Conservation (phyloP, 2,113 vertebrate genomes). For the Promerops cafer region DNA sequence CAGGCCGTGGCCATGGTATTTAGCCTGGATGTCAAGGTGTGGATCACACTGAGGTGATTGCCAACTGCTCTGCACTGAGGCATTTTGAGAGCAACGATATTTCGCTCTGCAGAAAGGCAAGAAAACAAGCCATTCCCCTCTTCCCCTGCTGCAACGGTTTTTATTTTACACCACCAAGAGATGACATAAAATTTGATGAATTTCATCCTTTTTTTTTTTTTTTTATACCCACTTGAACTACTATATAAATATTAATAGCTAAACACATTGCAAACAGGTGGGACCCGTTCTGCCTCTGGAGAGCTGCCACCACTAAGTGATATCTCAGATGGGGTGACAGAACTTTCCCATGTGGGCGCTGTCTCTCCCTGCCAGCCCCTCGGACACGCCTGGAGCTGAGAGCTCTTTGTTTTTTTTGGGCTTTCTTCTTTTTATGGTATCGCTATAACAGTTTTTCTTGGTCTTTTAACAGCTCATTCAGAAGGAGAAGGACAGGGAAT, state of each 20-base stretch:
- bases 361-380: conserved; percentile 77
- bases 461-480: conserved; percentile 83
- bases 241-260: conserved; percentile 84
- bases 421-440: conserved; percentile 71
- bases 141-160: conserved; percentile 27
- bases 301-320: conserved; percentile 77
- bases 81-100: conserved; percentile 15
- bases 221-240: conserved; percentile 76
- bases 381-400: conserved; percentile 77
- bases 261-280: conserved; percentile 84
- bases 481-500: conserved; percentile 66
- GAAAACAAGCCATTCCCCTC: conserved; percentile 44
- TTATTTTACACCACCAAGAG: conserved; percentile 69
- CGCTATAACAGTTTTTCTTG: conserved; percentile 76
- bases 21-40: conserved; percentile 50
- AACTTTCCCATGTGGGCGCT: conserved; percentile 79
- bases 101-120: not conserved
- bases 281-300: conserved; percentile 81
- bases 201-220: conserved; percentile 72
- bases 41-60: not conserved
- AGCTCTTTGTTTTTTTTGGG: conserved; percentile 71
- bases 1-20: not conserved
- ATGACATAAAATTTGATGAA: conserved; percentile 75
- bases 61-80: not conserved
- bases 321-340: conserved; percentile 81